Base-by-base conservation (phyloP, 2,888 invertebrate species). In the Orthosia incerta region DNA sequence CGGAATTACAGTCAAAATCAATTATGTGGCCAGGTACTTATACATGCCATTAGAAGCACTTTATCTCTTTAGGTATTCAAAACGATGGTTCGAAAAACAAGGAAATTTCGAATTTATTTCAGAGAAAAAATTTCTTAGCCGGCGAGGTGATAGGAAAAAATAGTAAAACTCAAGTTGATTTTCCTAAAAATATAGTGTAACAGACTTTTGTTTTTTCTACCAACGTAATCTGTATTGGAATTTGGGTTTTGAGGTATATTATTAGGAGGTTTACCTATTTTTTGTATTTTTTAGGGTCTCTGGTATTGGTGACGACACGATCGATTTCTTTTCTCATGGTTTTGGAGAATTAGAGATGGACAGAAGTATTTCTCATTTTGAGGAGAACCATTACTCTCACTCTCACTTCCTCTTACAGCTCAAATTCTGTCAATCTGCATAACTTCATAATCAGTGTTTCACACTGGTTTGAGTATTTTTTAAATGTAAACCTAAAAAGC, bases 1-100 rank as follows among this genome's bases (percentile, higher is more conserved):
- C 74, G 79, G 87, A 84, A 88, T 87, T 87, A 87, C 88, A 87
- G 84, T 86, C 88, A 88, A 87, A 87, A 88, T 88, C 87, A 87
- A 87, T 87, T 87, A 88, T 84, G 87, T 86, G 86, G 87, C 76
- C 75, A 74, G 74, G 80, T 86, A 80, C 88, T 87, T 86, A 84
- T 82, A 86, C 78, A 83, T 86, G 86, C 88, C 88, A 88, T 87
- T 87, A 88, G 86, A 86, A 87, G 86, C 88, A 86, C 86, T 86
- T 87, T 83, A 87, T 87, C 82, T 85, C 79, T 83, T 86, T 83
- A 86, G 82, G 79, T 84, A 88, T 86, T 84, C 83, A 77, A 79
- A 79, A 79, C 77, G 82, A 85, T 76, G 86, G 80, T 62, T 80
- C 72, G 79, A 73, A 80, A 84, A 84, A 86, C 86, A 87, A 76